Evolutionary conservation across 2,797 vertebrate genomes (phyloP).

Genomic region (Diplodus sargus): DNA sequence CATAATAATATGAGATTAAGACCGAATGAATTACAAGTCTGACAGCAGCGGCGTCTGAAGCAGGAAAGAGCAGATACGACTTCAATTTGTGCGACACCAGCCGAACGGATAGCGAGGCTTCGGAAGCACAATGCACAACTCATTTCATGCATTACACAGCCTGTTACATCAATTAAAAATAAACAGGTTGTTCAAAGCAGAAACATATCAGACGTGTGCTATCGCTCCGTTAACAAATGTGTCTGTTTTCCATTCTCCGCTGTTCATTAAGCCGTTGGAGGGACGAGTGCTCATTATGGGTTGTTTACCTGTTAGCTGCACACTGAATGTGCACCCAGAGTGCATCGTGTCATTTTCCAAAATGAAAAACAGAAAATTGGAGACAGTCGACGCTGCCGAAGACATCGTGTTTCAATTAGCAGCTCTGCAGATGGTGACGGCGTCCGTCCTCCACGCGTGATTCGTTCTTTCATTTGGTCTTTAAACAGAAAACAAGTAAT

Average conservation of each 20-base stretch:
- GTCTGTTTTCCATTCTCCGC: neutral
- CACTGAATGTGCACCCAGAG: constrained; percentile 27
- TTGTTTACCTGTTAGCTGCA: constrained; percentile 39
- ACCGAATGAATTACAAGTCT: constrained; percentile 55
- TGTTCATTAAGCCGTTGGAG: constrained; percentile 28
- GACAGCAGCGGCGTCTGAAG: constrained; percentile 51
- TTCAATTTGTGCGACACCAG: constrained; percentile 33
- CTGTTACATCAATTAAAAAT: constrained; percentile 39
- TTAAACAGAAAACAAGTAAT: too few species aligned
- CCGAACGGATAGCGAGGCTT: constrained; percentile 17
- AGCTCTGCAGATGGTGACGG: constrained; percentile 1
- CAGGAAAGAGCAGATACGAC: constrained; percentile 35
- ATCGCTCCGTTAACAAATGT: constrained; percentile 15
- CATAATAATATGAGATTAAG: constrained; percentile 67
- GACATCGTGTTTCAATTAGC: constrained; percentile 23
- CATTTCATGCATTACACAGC: constrained; percentile 21
- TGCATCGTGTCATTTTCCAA: constrained; percentile 23
- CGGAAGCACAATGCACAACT: constrained; percentile 5
- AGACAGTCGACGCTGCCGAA: constrained; percentile 9
- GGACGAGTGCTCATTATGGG: constrained; percentile 35
- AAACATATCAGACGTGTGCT: constrained; percentile 9
- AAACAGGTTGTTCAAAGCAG: constrained; percentile 25
- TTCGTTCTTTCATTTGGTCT: too few species aligned
- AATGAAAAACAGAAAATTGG: constrained; percentile 26
- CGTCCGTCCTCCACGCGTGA: neutral